phyloP scores from a whole-genome alignment of 30 jellyfish, hydroid and myxozoan genomes.

The Sanderia malayensis region DNA sequence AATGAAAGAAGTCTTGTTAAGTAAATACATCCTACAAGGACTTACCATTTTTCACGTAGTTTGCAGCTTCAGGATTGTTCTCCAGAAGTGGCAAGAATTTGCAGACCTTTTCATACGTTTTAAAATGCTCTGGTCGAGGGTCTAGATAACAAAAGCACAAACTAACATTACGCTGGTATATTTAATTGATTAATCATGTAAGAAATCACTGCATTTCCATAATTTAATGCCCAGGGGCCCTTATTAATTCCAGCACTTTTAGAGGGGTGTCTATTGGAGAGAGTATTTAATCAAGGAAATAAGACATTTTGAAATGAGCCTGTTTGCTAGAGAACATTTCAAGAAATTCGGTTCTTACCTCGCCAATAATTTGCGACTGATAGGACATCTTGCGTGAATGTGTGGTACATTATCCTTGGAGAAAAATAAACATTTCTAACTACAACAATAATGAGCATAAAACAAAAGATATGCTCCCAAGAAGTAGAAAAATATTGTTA shows the following conservation, averaged over 20 bases:
- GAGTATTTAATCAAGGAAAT: too few species aligned
- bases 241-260: too few species aligned
- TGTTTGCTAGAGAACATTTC: too few species aligned
- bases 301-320: too few species aligned
- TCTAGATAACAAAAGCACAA: conserved; percentile 31
- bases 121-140: conserved; percentile 74
- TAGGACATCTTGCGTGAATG: conserved; percentile 65
- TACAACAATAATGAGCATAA: neutral
- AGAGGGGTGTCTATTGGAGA: too few species aligned
- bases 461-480: neutral
- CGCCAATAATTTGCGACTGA: conserved; percentile 96
- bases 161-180: too few species aligned
- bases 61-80: conserved; percentile 71
- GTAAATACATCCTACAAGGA: too few species aligned
- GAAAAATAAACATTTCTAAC: neutral
- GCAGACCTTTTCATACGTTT: conserved; percentile 48
- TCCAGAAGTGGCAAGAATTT: conserved; percentile 64
- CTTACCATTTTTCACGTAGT: conserved; percentile 42
- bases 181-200: too few species aligned
- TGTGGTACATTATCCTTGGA: conserved; percentile 72
- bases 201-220: too few species aligned
- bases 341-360: too few species aligned
- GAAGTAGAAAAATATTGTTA: neutral
- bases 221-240: too few species aligned
- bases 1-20: too few species aligned